These are phyloP conservation scores for Malacosoma neustria DNA, from an alignment of 2,888 invertebrate species.

Conservation along the genomic window DNA sequence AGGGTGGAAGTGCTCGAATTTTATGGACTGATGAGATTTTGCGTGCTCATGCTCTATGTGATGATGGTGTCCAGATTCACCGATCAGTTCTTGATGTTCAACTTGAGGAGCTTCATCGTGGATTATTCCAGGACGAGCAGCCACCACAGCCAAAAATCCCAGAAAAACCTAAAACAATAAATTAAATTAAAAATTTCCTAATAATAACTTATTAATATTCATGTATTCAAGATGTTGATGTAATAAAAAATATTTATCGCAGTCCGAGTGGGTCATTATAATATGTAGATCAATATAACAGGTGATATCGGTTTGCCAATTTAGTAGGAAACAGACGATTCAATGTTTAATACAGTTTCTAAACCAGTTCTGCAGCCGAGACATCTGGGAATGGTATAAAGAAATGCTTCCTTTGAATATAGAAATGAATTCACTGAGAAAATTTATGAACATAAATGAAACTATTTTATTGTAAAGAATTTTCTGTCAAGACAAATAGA, in stretches of 20 bases:
- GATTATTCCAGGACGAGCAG: conserved; percentile 59
- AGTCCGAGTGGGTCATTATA: neutral
- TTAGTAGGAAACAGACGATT: conserved; percentile 4
- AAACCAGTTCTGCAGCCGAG: conserved; percentile 35
- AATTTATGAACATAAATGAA: too few relatives aligned
- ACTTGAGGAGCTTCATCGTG: conserved; percentile 57
- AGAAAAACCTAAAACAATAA: conserved; percentile 51
- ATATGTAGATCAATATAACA: conserved; percentile 6
- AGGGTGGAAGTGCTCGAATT: conserved; percentile 81
- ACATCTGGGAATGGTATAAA: conserved; percentile 23
- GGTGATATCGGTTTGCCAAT: conserved; percentile 12
- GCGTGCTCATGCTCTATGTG: conserved; percentile 79
- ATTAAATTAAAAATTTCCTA: conserved; percentile 1
- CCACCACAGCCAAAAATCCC: conserved; percentile 60
- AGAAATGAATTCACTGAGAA: too few relatives aligned
- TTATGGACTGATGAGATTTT: conserved; percentile 81
- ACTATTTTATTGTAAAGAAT: neutral
- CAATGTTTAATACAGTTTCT: conserved; percentile 3
- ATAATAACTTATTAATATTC: neutral
- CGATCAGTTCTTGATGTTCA: conserved; percentile 51
- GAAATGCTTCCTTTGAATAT: conserved; percentile 41
- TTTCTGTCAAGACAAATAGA: neutral
- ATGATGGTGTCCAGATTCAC: conserved; percentile 73
- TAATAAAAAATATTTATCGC: neutral
- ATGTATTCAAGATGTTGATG: conserved; percentile 6